Evolutionary conservation across 1,140 invertebrate species (phyloP).

Genomic region (Teleopsis dalmanni): DNA sequence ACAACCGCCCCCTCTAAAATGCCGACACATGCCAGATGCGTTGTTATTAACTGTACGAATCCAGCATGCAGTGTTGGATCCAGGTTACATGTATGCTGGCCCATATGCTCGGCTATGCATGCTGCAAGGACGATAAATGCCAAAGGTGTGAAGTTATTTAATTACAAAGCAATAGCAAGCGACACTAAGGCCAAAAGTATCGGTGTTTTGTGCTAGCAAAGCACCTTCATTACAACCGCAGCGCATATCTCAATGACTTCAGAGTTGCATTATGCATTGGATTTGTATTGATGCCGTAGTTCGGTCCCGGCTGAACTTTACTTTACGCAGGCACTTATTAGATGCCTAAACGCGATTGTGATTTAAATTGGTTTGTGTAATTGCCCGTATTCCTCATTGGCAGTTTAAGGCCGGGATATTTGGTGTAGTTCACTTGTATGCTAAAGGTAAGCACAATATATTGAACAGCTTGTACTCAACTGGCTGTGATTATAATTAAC

Average conservation of each 20-base stretch:
- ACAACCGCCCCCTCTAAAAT: slow-evolving; percentile 21
- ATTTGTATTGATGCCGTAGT: neutral
- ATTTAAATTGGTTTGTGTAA: no score
- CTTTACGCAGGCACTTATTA: neutral
- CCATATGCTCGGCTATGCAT: neutral
- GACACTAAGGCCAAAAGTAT: no score
- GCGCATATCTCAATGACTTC: neutral
- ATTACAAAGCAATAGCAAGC: slow-evolving; percentile 9
- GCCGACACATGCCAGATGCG: neutral
- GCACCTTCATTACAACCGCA: neutral
- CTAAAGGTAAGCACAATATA: no score
- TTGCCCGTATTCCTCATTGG: no score
- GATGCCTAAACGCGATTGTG: no score
- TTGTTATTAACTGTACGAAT: neutral
- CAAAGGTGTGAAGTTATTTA: slow-evolving; percentile 18
- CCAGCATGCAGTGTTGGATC: neutral
- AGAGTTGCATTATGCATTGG: neutral
- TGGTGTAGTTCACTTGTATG: no score
- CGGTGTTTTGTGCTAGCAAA: neutral
- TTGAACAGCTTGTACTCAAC: no score
- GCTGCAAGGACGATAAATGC: slow-evolving; percentile 5
- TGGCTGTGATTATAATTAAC: no score
- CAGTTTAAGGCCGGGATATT: no score
- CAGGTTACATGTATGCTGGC: neutral
- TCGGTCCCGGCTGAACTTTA: neutral